Base-by-base conservation (phyloP, 2,113 vertebrate species). In the Malurus cyaneus region DNA sequence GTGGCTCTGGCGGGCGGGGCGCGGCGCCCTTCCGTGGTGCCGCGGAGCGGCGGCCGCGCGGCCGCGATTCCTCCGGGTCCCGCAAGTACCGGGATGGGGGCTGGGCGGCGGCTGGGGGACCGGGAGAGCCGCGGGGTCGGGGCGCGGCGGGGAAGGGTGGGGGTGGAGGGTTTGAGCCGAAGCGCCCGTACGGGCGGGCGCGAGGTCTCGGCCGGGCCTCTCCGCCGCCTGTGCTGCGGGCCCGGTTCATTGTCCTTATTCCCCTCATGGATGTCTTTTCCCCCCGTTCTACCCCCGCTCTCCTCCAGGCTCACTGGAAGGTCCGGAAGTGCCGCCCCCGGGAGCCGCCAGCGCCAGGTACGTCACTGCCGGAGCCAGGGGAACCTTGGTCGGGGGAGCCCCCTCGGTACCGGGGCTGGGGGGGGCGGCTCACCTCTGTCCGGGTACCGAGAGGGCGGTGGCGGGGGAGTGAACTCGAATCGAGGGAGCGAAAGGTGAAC, bases 281-380 rank as follows among this genome's bases (percentile, higher is more conserved):
- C 18, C 54, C 29, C 56, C 28, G 56, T 52, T 70, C 56, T 87
- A 15, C 65, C 41, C 56, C 29, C 47, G 56, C 39, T 86, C 54
- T 77, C 72, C 62, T 69, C 54, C 62, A 78, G 84, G 64, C 74
- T 54, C 29, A 3, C 65, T 25, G 39, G 29, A 79, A 71, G 57
- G 65, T 54, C 74, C 85, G 74, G 74, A 87, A 79, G 85, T 71
- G 74, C 65, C 85, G 56, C 73, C 85, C 47, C 49, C 56, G 65
- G 29, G 65, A 70, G 74, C 85, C 74, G 47, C 54, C 49, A n/a
- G 57, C 41, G 41, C 74, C 49, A 87, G 85, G 85, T 79, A 87
- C 85, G 85, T 87, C 85, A 87, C 74, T 87, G 85, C 85, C 85
- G 85, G 85, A 74, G 85, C 49, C 41, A 49, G n/a, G 54, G 71